Evolutionary conservation across 2,888 invertebrate genomes (phyloP), one percentile per base, ranked within the genome.

Genomic region (Nomada lathburiana): DNA sequence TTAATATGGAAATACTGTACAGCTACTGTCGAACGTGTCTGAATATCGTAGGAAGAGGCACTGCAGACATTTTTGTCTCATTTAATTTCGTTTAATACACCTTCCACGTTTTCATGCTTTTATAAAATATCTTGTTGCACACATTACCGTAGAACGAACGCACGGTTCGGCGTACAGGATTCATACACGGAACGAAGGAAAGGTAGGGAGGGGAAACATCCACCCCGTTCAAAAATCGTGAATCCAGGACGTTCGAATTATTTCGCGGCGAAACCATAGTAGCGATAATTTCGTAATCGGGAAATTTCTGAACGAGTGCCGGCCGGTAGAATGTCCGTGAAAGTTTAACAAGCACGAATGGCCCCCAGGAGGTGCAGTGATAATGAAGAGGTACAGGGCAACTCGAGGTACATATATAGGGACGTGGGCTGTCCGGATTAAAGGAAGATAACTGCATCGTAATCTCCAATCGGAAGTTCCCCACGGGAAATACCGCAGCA

Each of bases 401-500:
- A 75, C 52, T 18, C 52, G 52, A 73, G 18, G 36, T 71, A 64
- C 57, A 53, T 47, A n/a, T 36, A 59, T 3, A 68, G 57, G 29
- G 50, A 57, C 36, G 60, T 62, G 72, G 62, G 20, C 65, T n/a
- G 63, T 29, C 42, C 70, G 86, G 83, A 89, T 89, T 90, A 89
- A 89, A 89, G 83, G 79, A 87, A 82, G 89, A 90, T 89, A 91
- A 90, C 88, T 86, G 86, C 87, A 89, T 89, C 87, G 86, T 90
- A 89, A 90, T 90, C 88, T 89, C 83, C 86, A 86, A 90, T 89
- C 88, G 80, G 80, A 79, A 72, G 84, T 74, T 81, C 80, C 88
- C 89, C 87, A 68, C 50, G 88, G 89, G 89, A 90, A 90, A 90
- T 89, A 86, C 82, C 72, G 47, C 74, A 78, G 78, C 65, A 53